Percentiles rank a stretch among this genome's conserved stretches.
phyloP scores from a whole-genome alignment of 2,888 invertebrate genomes.

The Hirtodrosophila confusa region DNA sequence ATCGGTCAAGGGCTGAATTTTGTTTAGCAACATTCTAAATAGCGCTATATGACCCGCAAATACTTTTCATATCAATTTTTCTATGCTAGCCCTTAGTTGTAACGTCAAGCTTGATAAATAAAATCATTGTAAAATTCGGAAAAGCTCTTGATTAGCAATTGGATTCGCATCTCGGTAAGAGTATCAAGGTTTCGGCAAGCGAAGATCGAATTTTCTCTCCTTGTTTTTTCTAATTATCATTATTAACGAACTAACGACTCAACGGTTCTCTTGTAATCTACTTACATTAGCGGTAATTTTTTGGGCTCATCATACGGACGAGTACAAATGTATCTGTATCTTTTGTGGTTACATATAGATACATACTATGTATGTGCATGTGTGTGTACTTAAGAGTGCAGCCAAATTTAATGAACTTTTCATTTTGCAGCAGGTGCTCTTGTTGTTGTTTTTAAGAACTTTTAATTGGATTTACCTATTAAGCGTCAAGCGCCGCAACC shows the following conservation, averaged over 20 bases:
- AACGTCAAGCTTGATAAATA: too few species aligned
- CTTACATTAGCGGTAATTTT: slow-evolving; percentile 61
- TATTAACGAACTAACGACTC: slow-evolving; percentile 38
- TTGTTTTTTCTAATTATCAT: slow-evolving; percentile 34
- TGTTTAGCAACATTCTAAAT: too few species aligned
- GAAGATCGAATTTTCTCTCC: too few species aligned
- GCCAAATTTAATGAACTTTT: slow-evolving; percentile 62
- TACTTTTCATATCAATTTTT: too few species aligned
- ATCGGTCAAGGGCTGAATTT: too few species aligned
- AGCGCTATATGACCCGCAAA: too few species aligned
- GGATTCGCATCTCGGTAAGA: too few species aligned
- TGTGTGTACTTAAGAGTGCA: slow-evolving; percentile 22
- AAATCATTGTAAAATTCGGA: too few species aligned
- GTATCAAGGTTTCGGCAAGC: too few species aligned
- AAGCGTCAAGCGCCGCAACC: slow-evolving; percentile 48
- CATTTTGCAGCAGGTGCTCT: slow-evolving; percentile 25
- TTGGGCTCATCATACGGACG: slow-evolving; percentile 33
- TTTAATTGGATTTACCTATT: slow-evolving; percentile 70
- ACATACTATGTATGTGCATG: not conserved
- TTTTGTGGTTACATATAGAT: too few species aligned
- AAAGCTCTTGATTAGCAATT: too few species aligned
- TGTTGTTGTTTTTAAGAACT: slow-evolving; percentile 47
- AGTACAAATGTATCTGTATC: slow-evolving; percentile 21
- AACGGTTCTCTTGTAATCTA: slow-evolving; percentile 64
- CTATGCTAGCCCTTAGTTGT: too few species aligned